Conservation (phyloP, 2,113 vertebrate genomes). For the Myanophis thanlyinensis region DNA sequence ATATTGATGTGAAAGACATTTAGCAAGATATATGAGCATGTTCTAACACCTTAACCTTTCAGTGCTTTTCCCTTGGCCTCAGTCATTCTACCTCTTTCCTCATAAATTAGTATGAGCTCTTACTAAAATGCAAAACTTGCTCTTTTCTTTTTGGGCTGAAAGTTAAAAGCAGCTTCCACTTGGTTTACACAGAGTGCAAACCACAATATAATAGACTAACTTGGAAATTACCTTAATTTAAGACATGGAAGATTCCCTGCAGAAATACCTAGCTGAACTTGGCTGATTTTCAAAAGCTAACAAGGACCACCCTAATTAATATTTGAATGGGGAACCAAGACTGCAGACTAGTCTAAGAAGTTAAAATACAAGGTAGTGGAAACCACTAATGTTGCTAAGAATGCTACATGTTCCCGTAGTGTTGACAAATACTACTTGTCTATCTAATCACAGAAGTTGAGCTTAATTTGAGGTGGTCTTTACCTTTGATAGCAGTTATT, state of each 20-base stretch:
- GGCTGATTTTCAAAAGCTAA: not conserved
- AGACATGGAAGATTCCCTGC: not conserved
- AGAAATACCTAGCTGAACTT: not conserved
- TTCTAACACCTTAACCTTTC: slow-evolving; percentile 1
- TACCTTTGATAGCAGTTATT: not conserved
- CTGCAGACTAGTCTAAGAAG: not conserved
- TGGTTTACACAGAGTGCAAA: not conserved
- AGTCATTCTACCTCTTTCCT: not conserved
- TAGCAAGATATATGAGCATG: not conserved
- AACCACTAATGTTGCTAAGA: not conserved
- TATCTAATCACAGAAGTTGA: not conserved
- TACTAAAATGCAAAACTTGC: not conserved
- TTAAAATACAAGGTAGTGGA: not conserved
- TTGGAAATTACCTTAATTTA: slow-evolving; percentile 16
- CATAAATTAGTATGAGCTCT: not conserved
- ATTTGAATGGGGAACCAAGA: not conserved
- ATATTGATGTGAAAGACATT: not conserved
- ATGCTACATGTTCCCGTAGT: not conserved
- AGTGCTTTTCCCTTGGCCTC: slow-evolving; percentile 9
- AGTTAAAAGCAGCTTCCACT: slow-evolving; percentile 5
- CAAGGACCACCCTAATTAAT: not conserved
- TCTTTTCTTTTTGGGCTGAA: slow-evolving; percentile 10
- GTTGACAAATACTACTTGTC: not conserved
- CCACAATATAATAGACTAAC: not conserved
- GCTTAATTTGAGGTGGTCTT: not conserved